Conservation (phyloP, 2,113 vertebrate genomes). For the Epinephelus moara region DNA sequence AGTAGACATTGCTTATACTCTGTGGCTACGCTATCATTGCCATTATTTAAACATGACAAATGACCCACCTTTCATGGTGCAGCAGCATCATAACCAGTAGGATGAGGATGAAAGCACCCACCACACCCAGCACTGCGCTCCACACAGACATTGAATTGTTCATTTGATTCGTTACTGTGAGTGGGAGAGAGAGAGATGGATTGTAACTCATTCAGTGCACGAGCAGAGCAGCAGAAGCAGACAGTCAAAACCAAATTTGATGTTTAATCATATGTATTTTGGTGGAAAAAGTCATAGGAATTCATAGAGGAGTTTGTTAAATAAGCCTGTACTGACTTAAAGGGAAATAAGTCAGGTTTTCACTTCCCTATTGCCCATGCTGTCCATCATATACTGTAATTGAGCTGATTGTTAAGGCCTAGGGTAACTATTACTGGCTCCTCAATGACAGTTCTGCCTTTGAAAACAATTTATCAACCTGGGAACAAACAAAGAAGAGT, state of each 20-base stretch:
- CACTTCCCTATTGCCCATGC: neutral
- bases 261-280: no score
- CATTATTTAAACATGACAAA: neutral
- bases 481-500: neutral
- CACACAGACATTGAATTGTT: slow-evolving; percentile 2
- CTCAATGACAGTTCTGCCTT: neutral
- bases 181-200: neutral
- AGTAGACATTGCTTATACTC: neutral
- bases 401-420: neutral
- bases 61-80: slow-evolving; percentile 74
- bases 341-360: neutral
- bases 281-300: no score
- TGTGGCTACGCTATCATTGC: neutral
- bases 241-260: no score
- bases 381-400: neutral
- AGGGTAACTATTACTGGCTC: neutral
- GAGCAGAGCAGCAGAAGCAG: neutral
- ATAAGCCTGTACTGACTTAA: neutral
- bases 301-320: neutral
- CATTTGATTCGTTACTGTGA: neutral
- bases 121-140: slow-evolving; percentile 42
- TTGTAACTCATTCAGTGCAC: neutral
- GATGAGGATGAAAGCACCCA: slow-evolving; percentile 44
- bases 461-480: neutral
- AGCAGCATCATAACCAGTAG: slow-evolving; percentile 58